phyloP scores from a whole-genome alignment of 2,888 invertebrate genomes.

The Bugulina stolonifera region DNA sequence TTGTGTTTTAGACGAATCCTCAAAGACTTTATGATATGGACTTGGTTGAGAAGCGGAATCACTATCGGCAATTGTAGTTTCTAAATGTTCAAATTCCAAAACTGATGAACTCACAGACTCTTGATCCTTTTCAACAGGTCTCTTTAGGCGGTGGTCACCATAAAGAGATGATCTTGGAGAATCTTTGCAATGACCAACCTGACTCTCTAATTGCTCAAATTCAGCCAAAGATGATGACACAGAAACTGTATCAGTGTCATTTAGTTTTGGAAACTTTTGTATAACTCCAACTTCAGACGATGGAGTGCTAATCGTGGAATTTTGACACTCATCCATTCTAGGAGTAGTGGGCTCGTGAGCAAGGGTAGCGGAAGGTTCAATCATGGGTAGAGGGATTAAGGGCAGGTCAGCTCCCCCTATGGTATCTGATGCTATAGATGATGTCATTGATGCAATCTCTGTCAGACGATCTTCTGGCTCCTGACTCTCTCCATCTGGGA shows the following conservation, averaged over 20 bases:
- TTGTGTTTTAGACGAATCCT: background rate
- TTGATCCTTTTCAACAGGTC: slow-evolving; percentile 9
- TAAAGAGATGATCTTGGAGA: slow-evolving; percentile 22
- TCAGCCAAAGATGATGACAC: slow-evolving; percentile 19
- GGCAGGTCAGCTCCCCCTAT: background rate
- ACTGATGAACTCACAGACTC: slow-evolving; percentile 23
- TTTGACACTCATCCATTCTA: background rate
- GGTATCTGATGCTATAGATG: slow-evolving; percentile 16
- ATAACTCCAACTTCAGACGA: background rate
- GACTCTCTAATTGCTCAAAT: slow-evolving; percentile 24
- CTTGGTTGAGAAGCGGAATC: background rate
- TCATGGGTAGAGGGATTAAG: background rate
- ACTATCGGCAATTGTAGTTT: background rate
- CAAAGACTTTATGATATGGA: background rate
- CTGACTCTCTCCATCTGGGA: background rate
- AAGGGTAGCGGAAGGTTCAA: background rate
- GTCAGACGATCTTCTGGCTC: slow-evolving; percentile 6
- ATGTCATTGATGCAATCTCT: slow-evolving; percentile 26
- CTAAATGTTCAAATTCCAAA: slow-evolving; percentile 20
- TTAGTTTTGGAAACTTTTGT: background rate
- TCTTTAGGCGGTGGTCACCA: background rate
- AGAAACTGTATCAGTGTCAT: slow-evolving; percentile 8
- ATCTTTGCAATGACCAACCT: background rate
- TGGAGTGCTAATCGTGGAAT: slow-evolving; percentile 6
- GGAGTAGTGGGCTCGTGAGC: background rate